Evolutionary conservation across 35 echinoderm and acorn worm genomes (phyloP), one percentile per base, ranked within the genome.

Genomic region (Stichopus chloronotus): DNA sequence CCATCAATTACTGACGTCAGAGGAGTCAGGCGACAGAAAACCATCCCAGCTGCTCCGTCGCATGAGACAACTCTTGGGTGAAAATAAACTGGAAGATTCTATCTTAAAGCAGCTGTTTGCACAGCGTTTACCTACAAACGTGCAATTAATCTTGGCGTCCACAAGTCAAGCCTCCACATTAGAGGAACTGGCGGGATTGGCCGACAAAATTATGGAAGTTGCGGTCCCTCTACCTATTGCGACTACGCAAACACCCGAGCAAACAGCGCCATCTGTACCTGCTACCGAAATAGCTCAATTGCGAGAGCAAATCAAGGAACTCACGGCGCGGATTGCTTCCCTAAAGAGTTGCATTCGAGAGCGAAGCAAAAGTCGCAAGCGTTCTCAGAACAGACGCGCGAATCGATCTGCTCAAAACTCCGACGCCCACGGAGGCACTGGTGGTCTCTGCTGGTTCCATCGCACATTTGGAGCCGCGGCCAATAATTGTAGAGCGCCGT

Each of bases 91-190:
- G 1, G 30, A 43, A 43, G 30, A 43, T 43, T 43, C 30, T 43
- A 3, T 43, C 79, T 56, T 94, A 25, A 94, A 78, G 30, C 93
- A 94, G 25, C 54, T 94, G 23, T 91, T 94, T 78, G 72, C 91
- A 5, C 59, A 91, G 25, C 93, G 88, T 17, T 84, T 94, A 17
- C 93, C 93, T 14, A 9, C 57, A 17, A 94, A 94, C 76, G 88
- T 84, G 4, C 93, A 94, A 55, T 55, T 94, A 53, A 94, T 94
- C 21, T 53, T 94, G 9, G 93, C 88, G 16, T 56, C 81, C 7
- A 43, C 30, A 43, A 55, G 81, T 56, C 52, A 55, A 8, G n/a
- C 81, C 5, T n/a, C 21, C 21, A 57, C 12, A 8, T 56, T 84
- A 14, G 81, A 84, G 14, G 13, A 84, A 30, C 11, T 80, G 25